Base-by-base conservation (phyloP, 2,113 vertebrate species). In the Saguinus imperator region DNA sequence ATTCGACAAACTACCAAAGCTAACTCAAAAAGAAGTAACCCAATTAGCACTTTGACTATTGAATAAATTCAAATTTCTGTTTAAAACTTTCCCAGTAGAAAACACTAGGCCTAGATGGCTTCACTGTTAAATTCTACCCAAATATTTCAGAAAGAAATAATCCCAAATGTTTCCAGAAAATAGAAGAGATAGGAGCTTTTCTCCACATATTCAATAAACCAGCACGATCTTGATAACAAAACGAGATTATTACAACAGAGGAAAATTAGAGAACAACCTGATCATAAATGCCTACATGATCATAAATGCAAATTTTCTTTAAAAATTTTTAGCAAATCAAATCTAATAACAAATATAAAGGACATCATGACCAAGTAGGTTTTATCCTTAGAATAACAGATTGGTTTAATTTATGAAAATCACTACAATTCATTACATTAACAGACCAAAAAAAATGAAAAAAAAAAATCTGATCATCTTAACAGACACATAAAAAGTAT, bases 331-430 rank as follows among this genome's bases (percentile, higher is more conserved):
- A 79, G 29, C 25, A 77, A 86, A 77, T 25, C 0, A 6, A 94
- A 73, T 43, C 20, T 21, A 97, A 25, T 57, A 85, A 90, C n/a
- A 35, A 64, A 52, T 32, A 18, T 35, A 72, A 84, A 79, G 29
- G 11, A 10, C 50, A 81, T 55, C 25, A 89, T 32, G 20, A 83
- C 50, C 61, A 87, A 58, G 50, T 32, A 3, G 1, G 8, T 64
- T 81, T 93, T 93, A 43, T 86, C 43, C 27, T 93, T 48, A 16
- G 1, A 91, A 88, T 32, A 43, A 29, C 20, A 73, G 6, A 43
- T 77, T 82, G 16, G 21, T 68, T 96, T 83, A 73, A 90, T 70
- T 75, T 97, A 87, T 75, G 13, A 32, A 94, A 66, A 86, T 37
- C 35, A 75, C 0, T n/a, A 7, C 76, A 76, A 72, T 58, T 86